Percentiles rank a stretch among this genome's conserved stretches.
phyloP scores from a whole-genome alignment of 1,140 invertebrate genomes.

The Dinoponera quadriceps region DNA sequence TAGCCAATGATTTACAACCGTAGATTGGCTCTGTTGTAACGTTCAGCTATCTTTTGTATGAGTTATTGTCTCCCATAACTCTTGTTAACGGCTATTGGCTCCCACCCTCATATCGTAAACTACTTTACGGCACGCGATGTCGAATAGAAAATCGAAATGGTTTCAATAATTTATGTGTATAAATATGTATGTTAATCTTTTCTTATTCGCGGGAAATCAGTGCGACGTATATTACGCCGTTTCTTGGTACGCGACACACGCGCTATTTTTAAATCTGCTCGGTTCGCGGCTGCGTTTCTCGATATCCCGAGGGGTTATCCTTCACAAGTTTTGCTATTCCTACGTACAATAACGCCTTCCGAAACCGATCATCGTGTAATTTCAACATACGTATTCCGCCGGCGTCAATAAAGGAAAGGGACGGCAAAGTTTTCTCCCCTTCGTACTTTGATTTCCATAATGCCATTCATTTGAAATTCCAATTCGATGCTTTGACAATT shows the following conservation, averaged over 20 bases:
- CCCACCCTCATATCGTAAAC: too few species aligned
- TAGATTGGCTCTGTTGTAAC: too few species aligned
- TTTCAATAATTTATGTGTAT: too few species aligned
- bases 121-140: too few species aligned
- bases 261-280: background rate
- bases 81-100: too few species aligned
- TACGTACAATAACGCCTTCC: background rate
- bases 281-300: background rate
- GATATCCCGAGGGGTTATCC: background rate
- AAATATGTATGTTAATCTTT: background rate
- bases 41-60: too few species aligned
- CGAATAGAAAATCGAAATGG: too few species aligned
- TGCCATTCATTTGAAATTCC: slow-evolving; percentile 53
- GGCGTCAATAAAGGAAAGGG: slow-evolving; percentile 1
- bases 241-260: background rate
- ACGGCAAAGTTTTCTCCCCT: background rate
- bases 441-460: slow-evolving; percentile 17
- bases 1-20: too few species aligned
- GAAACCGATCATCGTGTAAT: slow-evolving; percentile 15
- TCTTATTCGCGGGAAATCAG: too few species aligned
- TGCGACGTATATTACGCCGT: background rate
- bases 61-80: too few species aligned
- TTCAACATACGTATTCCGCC: slow-evolving; percentile 31
- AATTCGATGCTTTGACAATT: slow-evolving; percentile 25
- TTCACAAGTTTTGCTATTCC: background rate